phyloP scores from a whole-genome alignment of 2,113 vertebrate genomes.

The Gallinago media region DNA sequence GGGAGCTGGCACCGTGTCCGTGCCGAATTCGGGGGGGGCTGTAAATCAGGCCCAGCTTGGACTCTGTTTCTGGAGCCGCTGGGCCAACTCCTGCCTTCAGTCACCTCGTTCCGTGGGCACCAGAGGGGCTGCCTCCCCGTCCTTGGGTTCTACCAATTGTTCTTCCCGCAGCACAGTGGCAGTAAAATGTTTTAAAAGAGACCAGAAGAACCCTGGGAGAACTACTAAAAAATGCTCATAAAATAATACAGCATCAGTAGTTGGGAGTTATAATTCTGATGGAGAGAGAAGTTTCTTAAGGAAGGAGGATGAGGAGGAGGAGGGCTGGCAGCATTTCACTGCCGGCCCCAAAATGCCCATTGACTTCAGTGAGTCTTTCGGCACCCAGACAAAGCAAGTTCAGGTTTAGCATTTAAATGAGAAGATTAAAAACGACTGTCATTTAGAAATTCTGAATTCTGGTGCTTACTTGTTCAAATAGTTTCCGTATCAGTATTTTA shows the following conservation, averaged over 20 bases:
- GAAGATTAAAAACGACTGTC: neutral
- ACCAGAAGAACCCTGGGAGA: constrained; percentile 2
- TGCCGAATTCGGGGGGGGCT: neutral
- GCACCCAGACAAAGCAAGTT: neutral
- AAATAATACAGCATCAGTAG: neutral
- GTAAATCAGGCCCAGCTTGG: neutral
- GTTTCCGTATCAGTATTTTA: neutral
- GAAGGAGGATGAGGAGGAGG: neutral
- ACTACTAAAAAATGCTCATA: neutral
- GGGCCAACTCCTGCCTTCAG: neutral
- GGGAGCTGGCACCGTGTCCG: neutral
- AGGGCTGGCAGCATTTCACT: neutral
- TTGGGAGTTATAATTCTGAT: neutral
- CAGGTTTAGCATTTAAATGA: neutral
- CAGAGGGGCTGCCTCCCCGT: fast-evolving
- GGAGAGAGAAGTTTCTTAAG: neutral
- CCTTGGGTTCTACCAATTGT: neutral
- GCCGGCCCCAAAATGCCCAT: neutral
- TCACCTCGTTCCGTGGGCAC: neutral
- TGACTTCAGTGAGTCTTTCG: neutral
- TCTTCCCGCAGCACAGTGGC: neutral
- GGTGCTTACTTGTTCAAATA: neutral
- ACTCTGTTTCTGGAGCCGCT: neutral
- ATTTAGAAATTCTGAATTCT: neutral
- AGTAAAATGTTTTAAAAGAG: neutral